phyloP scores from a whole-genome alignment of 1,140 invertebrate species.

The Drosophila bocki region DNA sequence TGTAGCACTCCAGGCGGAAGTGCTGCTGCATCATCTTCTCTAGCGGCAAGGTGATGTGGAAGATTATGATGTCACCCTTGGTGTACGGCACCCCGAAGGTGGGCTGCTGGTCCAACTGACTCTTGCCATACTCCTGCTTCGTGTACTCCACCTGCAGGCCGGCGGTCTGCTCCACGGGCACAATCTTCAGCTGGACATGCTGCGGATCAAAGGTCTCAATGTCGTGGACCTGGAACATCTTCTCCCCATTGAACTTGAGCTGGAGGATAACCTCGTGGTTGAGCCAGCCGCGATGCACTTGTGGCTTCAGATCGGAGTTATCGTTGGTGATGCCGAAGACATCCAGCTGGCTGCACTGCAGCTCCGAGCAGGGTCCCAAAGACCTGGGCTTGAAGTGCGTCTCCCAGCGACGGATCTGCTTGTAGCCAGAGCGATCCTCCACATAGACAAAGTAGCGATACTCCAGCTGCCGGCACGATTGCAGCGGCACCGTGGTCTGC shows the following conservation, averaged over 20 bases:
- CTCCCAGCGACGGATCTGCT: slow-evolving; percentile 90
- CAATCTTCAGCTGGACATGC: slow-evolving; percentile 71
- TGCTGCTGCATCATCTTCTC: slow-evolving; percentile 47
- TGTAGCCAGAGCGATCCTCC: slow-evolving; percentile 65
- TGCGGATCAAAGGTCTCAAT: slow-evolving; percentile 81
- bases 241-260: slow-evolving; percentile 88
- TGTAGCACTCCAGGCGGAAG: slow-evolving; percentile 71
- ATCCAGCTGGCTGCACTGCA: slow-evolving; percentile 78
- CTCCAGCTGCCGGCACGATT: slow-evolving; percentile 87
- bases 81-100: slow-evolving; percentile 67
- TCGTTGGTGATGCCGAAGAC: slow-evolving; percentile 85
- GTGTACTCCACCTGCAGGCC: slow-evolving; percentile 73
- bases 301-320: slow-evolving; percentile 80
- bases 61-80: slow-evolving; percentile 74
- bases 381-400: slow-evolving; percentile 88
- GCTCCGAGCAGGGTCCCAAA: slow-evolving; percentile 43
- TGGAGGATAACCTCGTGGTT: slow-evolving; percentile 92
- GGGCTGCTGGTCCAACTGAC: slow-evolving; percentile 66
- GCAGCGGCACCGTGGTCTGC: slow-evolving; percentile 85
- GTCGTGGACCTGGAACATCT: slow-evolving; percentile 83
- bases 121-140: slow-evolving; percentile 72
- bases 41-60: slow-evolving; percentile 86
- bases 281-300: slow-evolving; percentile 92
- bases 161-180: slow-evolving; percentile 68
- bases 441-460: slow-evolving; percentile 90